These are phyloP conservation scores for Siniperca scherzeri DNA, from an alignment of 2,797 vertebrate species.

Conservation along the genomic window DNA sequence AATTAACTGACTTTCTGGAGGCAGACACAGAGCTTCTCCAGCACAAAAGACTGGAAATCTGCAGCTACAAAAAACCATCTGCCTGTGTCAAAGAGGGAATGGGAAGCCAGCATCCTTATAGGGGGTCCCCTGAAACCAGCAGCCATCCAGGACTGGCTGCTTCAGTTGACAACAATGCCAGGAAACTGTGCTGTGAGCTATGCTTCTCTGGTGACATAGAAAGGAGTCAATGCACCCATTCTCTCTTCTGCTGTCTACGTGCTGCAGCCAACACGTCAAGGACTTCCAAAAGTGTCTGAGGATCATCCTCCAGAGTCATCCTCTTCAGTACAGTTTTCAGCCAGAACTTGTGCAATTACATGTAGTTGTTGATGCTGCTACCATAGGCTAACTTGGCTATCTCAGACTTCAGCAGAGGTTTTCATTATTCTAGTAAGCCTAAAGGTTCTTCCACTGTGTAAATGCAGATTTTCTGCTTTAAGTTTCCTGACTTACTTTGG, in stretches of 20 bases:
- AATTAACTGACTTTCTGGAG: slow-evolving; percentile 25
- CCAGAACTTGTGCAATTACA: no score
- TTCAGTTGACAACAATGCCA: slow-evolving; percentile 34
- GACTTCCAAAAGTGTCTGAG: slow-evolving; percentile 21
- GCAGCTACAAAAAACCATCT: slow-evolving; percentile 33
- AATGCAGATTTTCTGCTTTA: background rate
- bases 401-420: background rate
- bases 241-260: slow-evolving; percentile 15
- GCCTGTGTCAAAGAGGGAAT: slow-evolving; percentile 22
- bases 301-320: slow-evolving; percentile 11
- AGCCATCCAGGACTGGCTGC: slow-evolving; percentile 35
- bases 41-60: slow-evolving; percentile 31
- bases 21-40: slow-evolving; percentile 21
- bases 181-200: slow-evolving; percentile 34
- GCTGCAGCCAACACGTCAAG: slow-evolving; percentile 24
- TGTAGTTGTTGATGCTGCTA: background rate
- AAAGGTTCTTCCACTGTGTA: background rate
- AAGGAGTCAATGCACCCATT: slow-evolving; percentile 39
- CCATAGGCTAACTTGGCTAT: background rate
- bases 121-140: slow-evolving; percentile 34
- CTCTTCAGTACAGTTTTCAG: slow-evolving; percentile 5
- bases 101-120: slow-evolving; percentile 36
- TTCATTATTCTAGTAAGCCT: background rate
- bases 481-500: slow-evolving; percentile 1
- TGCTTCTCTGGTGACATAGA: slow-evolving; percentile 37